Conservation (phyloP, 2,113 vertebrate genomes). For the Tragulus kanchil region DNA sequence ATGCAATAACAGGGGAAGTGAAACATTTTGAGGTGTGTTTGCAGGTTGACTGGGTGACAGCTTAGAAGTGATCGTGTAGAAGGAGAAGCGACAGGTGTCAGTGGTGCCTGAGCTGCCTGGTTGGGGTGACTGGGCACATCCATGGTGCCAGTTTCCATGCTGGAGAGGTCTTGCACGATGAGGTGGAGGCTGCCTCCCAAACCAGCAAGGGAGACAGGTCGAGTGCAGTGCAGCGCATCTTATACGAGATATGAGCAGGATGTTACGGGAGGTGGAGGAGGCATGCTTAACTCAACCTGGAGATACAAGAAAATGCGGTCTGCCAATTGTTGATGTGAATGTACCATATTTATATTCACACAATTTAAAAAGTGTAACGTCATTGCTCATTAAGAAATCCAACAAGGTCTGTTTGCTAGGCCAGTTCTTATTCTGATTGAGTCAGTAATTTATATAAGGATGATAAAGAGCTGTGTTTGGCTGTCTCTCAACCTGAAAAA, state of each 20-base stretch:
- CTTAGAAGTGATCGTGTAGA: not conserved
- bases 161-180: not conserved
- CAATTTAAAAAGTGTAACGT: not conserved
- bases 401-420: not conserved
- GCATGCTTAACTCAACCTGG: not conserved
- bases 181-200: not conserved
- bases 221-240: not conserved
- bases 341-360: not conserved
- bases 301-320: not conserved
- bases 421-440: not conserved
- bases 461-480: not conserved
- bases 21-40: not conserved
- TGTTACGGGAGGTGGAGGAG: not conserved
- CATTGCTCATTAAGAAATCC: not conserved
- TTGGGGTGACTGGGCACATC: not conserved
- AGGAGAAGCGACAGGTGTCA: not conserved
- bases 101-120: not conserved
- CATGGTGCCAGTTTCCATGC: not conserved
- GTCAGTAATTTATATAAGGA: not conserved
- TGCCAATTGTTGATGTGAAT: not conserved
- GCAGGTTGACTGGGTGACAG: not conserved
- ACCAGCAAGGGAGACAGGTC: not conserved
- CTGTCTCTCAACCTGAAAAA: not conserved
- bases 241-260: not conserved
- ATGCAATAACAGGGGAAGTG: not conserved